Evolutionary conservation across 2,888 invertebrate species (phyloP).

Genomic region (Eretmocerus hayati): DNA sequence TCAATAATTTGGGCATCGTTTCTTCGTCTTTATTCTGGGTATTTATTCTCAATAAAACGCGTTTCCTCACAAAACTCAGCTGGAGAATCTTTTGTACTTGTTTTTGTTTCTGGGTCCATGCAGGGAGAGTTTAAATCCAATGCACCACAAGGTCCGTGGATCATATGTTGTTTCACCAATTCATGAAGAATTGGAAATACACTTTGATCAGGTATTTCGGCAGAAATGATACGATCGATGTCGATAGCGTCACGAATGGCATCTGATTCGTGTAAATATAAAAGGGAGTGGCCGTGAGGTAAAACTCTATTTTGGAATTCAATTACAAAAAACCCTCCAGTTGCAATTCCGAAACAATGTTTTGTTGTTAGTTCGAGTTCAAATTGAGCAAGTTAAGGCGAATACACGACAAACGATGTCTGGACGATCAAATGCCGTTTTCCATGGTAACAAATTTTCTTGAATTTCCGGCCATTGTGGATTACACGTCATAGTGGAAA

Average conservation of each 20-base stretch:
- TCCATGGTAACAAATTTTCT: too few relatives aligned
- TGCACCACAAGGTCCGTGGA: conserved; percentile 3
- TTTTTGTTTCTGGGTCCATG: neutral
- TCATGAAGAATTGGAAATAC: neutral
- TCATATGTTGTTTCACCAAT: conserved; percentile 3
- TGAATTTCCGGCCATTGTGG: too few relatives aligned
- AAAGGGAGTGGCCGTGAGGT: neutral
- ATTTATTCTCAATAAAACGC: neutral
- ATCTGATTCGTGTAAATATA: neutral
- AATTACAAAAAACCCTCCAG: neutral
- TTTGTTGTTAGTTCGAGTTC: neutral
- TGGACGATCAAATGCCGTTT: too few relatives aligned
- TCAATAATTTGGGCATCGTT: conserved; percentile 3
- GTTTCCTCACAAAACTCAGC: too few relatives aligned
- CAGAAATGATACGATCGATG: neutral
- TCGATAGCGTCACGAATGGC: neutral
- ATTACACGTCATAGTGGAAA: conserved; percentile 2
- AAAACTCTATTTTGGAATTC: neutral
- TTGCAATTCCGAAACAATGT: neutral
- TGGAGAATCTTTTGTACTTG: conserved; percentile 2
- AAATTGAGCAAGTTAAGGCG: neutral
- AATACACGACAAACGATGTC: neutral
- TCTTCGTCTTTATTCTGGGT: conserved; percentile 8
- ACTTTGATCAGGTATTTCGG: neutral
- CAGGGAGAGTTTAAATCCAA: conserved; percentile 1